These are phyloP conservation scores for Telmatochromis brichardi DNA, from an alignment of 2,113 vertebrate genomes.

Conservation along the genomic window DNA sequence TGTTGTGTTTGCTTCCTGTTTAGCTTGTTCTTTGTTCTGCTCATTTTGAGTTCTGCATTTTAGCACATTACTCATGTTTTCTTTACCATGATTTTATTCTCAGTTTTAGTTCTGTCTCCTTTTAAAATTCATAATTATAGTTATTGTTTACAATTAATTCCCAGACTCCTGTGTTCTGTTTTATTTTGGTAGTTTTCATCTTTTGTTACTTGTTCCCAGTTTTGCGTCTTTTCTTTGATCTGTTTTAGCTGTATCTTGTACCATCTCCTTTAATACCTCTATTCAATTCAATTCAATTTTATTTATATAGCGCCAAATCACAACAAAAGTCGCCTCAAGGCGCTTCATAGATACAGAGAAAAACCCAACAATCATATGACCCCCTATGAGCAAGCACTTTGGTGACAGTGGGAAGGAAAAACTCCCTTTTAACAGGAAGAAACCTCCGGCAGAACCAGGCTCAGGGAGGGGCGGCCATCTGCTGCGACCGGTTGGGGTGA, in stretches of 20 bases:
- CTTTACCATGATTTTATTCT: background rate
- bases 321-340: too few relatives aligned
- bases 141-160: background rate
- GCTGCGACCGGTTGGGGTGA: too few relatives aligned
- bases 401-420: too few relatives aligned
- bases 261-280: background rate
- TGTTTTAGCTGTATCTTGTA: background rate
- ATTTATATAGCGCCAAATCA: too few relatives aligned
- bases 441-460: too few relatives aligned
- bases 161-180: background rate
- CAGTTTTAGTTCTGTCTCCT: background rate
- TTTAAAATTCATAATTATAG: background rate
- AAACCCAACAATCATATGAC: too few relatives aligned
- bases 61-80: background rate
- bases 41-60: background rate
- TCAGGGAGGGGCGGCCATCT: too few relatives aligned
- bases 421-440: too few relatives aligned
- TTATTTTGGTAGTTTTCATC: background rate
- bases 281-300: too few relatives aligned
- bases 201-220: background rate
- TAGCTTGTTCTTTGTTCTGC: background rate
- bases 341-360: too few relatives aligned
- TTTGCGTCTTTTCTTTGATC: background rate
- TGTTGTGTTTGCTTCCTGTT: background rate
- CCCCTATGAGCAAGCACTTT: too few relatives aligned